Conservation (phyloP, 1,140 invertebrate species). For the Elymnias hypermnestra region DNA sequence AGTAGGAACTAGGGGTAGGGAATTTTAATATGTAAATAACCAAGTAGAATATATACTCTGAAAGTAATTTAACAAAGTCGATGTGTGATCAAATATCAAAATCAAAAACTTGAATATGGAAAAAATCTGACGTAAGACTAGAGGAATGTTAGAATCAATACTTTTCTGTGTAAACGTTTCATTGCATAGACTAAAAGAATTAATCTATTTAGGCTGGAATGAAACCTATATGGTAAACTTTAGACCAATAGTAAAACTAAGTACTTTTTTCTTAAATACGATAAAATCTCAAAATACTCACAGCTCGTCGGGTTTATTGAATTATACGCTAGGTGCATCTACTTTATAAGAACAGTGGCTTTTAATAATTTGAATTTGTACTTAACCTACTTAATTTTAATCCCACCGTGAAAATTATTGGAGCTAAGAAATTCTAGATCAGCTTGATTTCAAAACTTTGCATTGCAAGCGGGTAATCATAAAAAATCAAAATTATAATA, state of each 20-base stretch:
- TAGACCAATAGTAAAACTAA: conserved; percentile 68
- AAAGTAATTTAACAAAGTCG: conserved; percentile 25
- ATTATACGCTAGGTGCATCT: conserved; percentile 73
- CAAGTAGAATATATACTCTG: conserved; percentile 23
- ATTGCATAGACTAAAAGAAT: conserved; percentile 51
- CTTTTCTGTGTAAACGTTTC: conserved; percentile 38
- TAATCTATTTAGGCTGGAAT: conserved; percentile 70
- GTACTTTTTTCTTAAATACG: conserved; percentile 70
- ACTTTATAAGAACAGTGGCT: conserved; percentile 74
- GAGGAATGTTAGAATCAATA: conserved; percentile 30
- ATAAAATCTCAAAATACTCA: conserved; percentile 76
- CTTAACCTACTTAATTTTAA: conserved; percentile 70
- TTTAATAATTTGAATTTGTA: conserved; percentile 76
- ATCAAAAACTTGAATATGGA: too few species aligned
- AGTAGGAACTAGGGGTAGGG: conserved; percentile 60
- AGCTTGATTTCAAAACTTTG: conserved; percentile 28
- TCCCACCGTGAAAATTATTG: conserved; percentile 52
- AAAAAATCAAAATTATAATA: conserved; percentile 19
- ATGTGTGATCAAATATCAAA: conserved; percentile 22
- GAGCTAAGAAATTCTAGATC: conserved; percentile 41
- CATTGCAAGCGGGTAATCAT: conserved; percentile 28
- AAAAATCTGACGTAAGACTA: conserved; percentile 38
- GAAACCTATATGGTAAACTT: conserved; percentile 59
- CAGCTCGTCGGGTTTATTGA: conserved; percentile 75
- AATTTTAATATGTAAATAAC: conserved; percentile 35